Evolutionary conservation across 2,888 invertebrate species (phyloP).

Genomic region (Pheosia tremula): DNA sequence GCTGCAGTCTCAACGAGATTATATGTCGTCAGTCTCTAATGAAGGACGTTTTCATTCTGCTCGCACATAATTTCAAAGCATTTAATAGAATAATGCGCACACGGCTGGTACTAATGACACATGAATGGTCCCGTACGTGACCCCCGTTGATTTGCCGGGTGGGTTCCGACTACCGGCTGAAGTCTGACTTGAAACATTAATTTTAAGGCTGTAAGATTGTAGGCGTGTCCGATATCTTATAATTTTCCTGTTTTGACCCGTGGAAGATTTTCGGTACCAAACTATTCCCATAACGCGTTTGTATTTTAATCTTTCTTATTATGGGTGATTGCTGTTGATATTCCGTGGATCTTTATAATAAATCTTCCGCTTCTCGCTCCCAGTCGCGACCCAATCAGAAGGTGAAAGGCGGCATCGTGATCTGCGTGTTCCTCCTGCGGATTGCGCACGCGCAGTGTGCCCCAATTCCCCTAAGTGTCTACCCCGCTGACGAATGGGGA

Average conservation of each 20-base stretch:
- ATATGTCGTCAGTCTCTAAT: constrained; percentile 13
- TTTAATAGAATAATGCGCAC: constrained; percentile 39
- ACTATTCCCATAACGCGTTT: no score
- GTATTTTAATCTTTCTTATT: no score
- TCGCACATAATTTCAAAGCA: constrained; percentile 33
- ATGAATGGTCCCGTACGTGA: constrained; percentile 42
- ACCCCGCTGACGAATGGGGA: constrained; percentile 62
- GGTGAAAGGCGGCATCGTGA: constrained; percentile 61
- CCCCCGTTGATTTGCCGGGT: constrained; percentile 31
- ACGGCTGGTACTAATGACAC: constrained; percentile 36
- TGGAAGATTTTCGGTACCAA: no score
- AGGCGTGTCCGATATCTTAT: neutral
- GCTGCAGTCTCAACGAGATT: no score
- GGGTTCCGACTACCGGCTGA: neutral
- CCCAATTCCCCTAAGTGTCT: constrained; percentile 68
- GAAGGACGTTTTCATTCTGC: constrained; percentile 26
- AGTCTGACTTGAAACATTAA: neutral
- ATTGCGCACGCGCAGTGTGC: constrained; percentile 50
- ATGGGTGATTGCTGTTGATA: no score
- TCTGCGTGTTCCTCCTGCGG: constrained; percentile 45
- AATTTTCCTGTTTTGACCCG: neutral
- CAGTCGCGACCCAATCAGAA: constrained; percentile 31
- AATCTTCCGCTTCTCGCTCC: constrained; percentile 15
- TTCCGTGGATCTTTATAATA: no score
- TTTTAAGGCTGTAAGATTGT: neutral